These are phyloP conservation scores for Drosophila pseudotakahashii DNA, from an alignment of 2,888 invertebrate species.

Conservation along the genomic window DNA sequence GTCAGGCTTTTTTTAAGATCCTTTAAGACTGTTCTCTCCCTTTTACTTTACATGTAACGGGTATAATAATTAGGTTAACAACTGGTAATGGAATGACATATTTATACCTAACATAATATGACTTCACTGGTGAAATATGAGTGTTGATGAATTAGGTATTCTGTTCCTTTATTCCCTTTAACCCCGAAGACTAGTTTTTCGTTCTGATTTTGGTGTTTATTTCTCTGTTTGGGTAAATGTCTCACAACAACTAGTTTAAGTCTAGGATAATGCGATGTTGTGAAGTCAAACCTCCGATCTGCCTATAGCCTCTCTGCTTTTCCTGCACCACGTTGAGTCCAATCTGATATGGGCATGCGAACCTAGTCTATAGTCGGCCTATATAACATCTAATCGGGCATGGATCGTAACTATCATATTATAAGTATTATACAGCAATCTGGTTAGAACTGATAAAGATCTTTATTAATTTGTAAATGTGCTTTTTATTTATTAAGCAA, in stretches of 20 bases:
- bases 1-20: too few species aligned
- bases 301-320: constrained; percentile 1
- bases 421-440: constrained; percentile 8
- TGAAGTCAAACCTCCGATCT: constrained; percentile 22
- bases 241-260: constrained; percentile 73
- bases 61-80: too few species aligned
- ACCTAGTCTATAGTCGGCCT: constrained; percentile 47
- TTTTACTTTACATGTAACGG: too few species aligned
- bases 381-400: constrained; percentile 49
- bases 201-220: constrained; percentile 47
- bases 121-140: too few species aligned
- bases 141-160: too few species aligned
- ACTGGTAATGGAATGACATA: too few species aligned
- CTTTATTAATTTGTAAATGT: background rate
- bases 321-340: background rate
- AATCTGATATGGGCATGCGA: constrained; percentile 36
- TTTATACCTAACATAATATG: too few species aligned
- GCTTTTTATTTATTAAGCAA: background rate
- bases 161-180: too few species aligned
- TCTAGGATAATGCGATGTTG: constrained; percentile 50
- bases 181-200: background rate
- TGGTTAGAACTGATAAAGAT: background rate
- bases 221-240: constrained; percentile 61
- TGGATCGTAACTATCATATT: constrained; percentile 39
- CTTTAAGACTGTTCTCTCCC: too few species aligned